Conservation (phyloP, 1,140 invertebrate genomes). For the Drosophila malerkotliana region DNA sequence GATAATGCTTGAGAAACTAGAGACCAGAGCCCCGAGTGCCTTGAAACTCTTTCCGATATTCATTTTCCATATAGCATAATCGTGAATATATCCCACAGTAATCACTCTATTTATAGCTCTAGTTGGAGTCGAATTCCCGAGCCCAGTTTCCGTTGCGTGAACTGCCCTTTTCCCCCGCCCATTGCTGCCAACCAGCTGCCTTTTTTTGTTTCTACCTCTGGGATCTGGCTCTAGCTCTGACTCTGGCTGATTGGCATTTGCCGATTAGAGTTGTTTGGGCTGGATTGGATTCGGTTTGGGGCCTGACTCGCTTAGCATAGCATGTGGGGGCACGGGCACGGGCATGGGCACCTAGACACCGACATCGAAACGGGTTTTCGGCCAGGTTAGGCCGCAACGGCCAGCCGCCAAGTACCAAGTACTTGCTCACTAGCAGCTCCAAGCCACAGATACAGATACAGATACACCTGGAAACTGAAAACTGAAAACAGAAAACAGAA, state of each 20-base stretch:
- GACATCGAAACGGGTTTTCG: constrained; percentile 52
- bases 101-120: no score
- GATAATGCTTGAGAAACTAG: constrained; percentile 19
- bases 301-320: constrained; percentile 30
- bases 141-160: no score
- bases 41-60: no score
- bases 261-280: constrained; percentile 61
- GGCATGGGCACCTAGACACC: neutral
- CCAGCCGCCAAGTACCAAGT: constrained; percentile 39
- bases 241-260: constrained; percentile 51
- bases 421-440: constrained; percentile 15
- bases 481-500: neutral
- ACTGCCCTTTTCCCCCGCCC: no score
- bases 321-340: constrained; percentile 49
- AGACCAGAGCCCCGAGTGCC: no score
- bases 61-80: no score
- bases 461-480: constrained; percentile 13
- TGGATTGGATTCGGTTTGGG: constrained; percentile 33
- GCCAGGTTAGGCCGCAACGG: neutral
- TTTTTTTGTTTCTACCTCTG: neutral
- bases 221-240: no score
- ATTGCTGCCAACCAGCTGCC: neutral
- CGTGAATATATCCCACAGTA: no score
- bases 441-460: neutral
- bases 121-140: no score